Evolutionary conservation across 2,113 vertebrate species (phyloP), one percentile per base, ranked within the genome.

Genomic region (Pampusana beccarii): DNA sequence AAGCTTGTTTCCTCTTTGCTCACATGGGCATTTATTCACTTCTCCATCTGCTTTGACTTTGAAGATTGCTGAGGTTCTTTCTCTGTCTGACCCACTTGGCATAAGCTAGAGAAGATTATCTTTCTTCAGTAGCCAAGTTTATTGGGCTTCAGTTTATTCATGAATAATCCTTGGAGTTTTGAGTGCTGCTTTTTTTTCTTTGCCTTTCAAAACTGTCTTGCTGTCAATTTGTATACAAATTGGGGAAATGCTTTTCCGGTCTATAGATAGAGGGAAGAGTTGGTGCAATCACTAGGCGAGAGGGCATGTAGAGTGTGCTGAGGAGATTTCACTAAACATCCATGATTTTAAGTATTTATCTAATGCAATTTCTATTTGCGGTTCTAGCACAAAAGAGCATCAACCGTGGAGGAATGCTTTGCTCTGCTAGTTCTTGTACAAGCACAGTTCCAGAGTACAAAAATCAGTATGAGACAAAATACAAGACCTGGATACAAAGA

Each of bases 61-160:
- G 65, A 94, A 94, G 92, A 75, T 51, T 91, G 81, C 94, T 91
- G 93, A 96, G 88, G 91, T 96, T 86, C 96, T 97, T 96, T 94
- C 95, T 97, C 92, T 70, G 95, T 93, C 95, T 97, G 97, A 97
- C 97, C 97, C 95, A 95, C 88, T 96, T 97, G 97, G 97, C 97
- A 82, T 61, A 65, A 91, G 44, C 80, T 71, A 24, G 69, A 84
- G 91, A 78, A 82, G 92, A 95, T 90, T 95, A 92, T 96, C 90
- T 94, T 96, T 96, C 91, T 95, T 94, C 83, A 85, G 0, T 46
- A 80, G 83, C 91, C 95, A 94, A 96, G 90, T 95, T 97, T 94
- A 87, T 92, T 78, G 44, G 79, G 54, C 88, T 97, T 77, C 84
- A 89, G 60, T 23, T 96, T 86, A 81, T 87, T 94, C 16, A 0